These are phyloP conservation scores for Archilochus colubris DNA, from an alignment of 2,113 vertebrate genomes.

Conservation along the genomic window DNA sequence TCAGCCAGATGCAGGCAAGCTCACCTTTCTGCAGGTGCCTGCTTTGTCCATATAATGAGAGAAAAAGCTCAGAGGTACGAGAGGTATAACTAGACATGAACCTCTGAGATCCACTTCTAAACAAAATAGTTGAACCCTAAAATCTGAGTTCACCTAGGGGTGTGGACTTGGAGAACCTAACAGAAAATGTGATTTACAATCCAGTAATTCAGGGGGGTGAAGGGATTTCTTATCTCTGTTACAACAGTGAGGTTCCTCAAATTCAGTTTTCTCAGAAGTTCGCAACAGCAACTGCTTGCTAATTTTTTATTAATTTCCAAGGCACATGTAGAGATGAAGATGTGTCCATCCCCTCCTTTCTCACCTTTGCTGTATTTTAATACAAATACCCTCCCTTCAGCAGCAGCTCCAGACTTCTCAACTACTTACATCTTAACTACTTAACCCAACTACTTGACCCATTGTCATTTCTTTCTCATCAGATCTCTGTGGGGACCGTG, in stretches of 20 bases:
- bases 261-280: background rate
- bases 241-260: background rate
- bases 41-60: background rate
- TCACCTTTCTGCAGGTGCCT: background rate
- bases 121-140: background rate
- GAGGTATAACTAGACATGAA: background rate
- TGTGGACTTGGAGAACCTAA: background rate
- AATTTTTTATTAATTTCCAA: background rate
- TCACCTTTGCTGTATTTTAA: background rate
- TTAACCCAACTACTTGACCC: rapidly evolving
- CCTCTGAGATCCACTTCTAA: background rate
- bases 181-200: background rate
- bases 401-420: background rate
- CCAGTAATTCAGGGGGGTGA: background rate
- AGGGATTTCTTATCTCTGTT: background rate
- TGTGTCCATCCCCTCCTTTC: background rate
- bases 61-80: background rate
- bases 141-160: background rate
- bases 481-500: background rate
- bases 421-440: background rate
- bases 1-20: background rate
- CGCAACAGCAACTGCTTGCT: background rate
- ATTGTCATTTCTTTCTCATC: background rate
- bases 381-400: background rate
- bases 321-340: background rate